phyloP scores from a whole-genome alignment of 2,113 vertebrate genomes.

The Salvelinus fontinalis region DNA sequence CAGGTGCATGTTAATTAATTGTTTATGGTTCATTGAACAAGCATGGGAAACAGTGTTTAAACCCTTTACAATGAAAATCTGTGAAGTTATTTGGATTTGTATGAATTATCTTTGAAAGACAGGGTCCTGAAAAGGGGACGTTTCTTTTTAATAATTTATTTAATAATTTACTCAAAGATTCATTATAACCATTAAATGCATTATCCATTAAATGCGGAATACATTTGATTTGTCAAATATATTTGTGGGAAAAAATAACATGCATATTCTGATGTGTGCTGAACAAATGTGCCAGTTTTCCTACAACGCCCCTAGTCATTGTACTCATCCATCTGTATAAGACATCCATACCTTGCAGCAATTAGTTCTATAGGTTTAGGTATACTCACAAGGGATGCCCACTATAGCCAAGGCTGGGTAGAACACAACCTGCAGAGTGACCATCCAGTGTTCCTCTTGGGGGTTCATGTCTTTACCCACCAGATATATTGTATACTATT shows the following conservation, averaged over 20 bases:
- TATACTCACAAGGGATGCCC: slow-evolving; percentile 71
- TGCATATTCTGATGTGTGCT: not conserved
- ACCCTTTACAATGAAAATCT: too few species aligned
- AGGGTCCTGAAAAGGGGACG: too few species aligned
- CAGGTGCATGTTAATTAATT: too few species aligned
- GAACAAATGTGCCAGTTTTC: not conserved
- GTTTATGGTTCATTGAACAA: too few species aligned
- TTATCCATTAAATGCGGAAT: not conserved
- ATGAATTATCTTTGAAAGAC: too few species aligned
- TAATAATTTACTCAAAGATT: not conserved
- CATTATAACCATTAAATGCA: not conserved
- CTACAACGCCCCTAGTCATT: not conserved
- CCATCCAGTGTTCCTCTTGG: slow-evolving; percentile 65
- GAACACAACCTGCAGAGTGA: slow-evolving; percentile 64
- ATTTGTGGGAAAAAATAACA: not conserved
- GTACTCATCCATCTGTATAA: not conserved
- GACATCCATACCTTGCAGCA: not conserved
- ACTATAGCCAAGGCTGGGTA: slow-evolving; percentile 62
- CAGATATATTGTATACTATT: not conserved
- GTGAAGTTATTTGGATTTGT: too few species aligned
- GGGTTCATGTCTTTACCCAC: slow-evolving; percentile 36
- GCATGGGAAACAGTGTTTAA: too few species aligned
- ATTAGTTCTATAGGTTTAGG: not conserved
- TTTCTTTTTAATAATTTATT: too few species aligned
- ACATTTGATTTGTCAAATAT: not conserved